Evolutionary conservation across 1,140 invertebrate species (phyloP), one percentile per base, ranked within the genome.

Genomic region (Probaryconus sp.): DNA sequence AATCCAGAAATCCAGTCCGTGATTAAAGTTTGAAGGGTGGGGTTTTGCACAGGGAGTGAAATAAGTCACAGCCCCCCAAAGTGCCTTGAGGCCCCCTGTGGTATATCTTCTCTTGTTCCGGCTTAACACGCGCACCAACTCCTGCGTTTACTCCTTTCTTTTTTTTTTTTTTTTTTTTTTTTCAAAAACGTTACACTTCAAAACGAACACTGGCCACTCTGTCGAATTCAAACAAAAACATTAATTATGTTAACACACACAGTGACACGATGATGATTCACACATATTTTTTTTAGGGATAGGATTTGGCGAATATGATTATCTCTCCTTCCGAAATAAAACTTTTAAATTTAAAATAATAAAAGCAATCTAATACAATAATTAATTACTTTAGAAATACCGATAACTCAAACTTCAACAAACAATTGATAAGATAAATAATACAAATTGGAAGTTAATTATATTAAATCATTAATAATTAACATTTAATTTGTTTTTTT

Each of bases 21-120:
- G 56, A 76, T 56, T 31, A 40, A 21, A 35, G 37, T 60, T 70
- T 28, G 28, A 47, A 28, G 45, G 47, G 24, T 24, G 45, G 56
- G 71, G 50, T 70, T 37, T 40, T 28, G 33, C 9, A 31, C 24
- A 0, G 64, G 79, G 68, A 74, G 78, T 76, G 76, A 79, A 81
- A 75, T 76, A 71, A 67, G 78, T 72, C 77, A 69, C 64, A 73
- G 73, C 77, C 78, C 79, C 81, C 77, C 74, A 72, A 72, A 77
- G 65, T 70, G 78, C 76, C 67, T 65, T 55, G 40, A 11, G 68
- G 70, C 40, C 58, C 79, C 48, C 78, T 60, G 75, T 33, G 47
- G 26, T 26, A 31, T 38, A 69, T 43, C 61, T 58, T 60, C 11
- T 45, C 14, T 43, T 56, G 14, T 48, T 24, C 42, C 6, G 11